phyloP scores from a whole-genome alignment of 2,888 invertebrate species.

The Eulithis testata region DNA sequence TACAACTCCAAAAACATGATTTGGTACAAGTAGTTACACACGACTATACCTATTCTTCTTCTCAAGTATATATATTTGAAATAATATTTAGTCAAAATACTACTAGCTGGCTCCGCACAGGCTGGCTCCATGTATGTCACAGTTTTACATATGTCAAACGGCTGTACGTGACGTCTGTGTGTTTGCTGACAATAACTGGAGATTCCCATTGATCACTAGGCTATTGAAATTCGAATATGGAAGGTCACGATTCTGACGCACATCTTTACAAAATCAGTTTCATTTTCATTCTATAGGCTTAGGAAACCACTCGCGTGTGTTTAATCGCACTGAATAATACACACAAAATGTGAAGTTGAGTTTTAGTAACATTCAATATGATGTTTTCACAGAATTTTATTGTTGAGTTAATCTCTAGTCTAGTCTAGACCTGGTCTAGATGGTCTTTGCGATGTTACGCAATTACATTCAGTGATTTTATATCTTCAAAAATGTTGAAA shows the following conservation, averaged over 20 bases:
- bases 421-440: too few relatives aligned
- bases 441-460: too few relatives aligned
- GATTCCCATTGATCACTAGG: conserved; percentile 27
- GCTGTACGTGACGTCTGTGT: conserved; percentile 22
- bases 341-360: too few relatives aligned
- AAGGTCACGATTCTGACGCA: conserved; percentile 25
- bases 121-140: background rate
- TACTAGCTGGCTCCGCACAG: background rate
- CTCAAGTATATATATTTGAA: too few relatives aligned
- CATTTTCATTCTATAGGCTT: conserved; percentile 17
- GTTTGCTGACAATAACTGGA: conserved; percentile 19
- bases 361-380: too few relatives aligned
- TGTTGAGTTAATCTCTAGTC: too few relatives aligned
- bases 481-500: too few relatives aligned
- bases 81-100: background rate
- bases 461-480: too few relatives aligned
- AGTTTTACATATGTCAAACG: conserved; percentile 17
- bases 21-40: too few relatives aligned
- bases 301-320: conserved; percentile 13
- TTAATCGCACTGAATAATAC: conserved; percentile 9
- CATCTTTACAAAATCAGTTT: conserved; percentile 19
- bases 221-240: conserved; percentile 25
- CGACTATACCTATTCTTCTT: too few relatives aligned
- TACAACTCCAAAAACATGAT: too few relatives aligned
- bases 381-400: too few relatives aligned